A percentile compares a stretch with the other conserved stretches of the same genome.
Evolutionary conservation across 2,113 vertebrate genomes (phyloP).

Genomic region (Etia nguti): DNA sequence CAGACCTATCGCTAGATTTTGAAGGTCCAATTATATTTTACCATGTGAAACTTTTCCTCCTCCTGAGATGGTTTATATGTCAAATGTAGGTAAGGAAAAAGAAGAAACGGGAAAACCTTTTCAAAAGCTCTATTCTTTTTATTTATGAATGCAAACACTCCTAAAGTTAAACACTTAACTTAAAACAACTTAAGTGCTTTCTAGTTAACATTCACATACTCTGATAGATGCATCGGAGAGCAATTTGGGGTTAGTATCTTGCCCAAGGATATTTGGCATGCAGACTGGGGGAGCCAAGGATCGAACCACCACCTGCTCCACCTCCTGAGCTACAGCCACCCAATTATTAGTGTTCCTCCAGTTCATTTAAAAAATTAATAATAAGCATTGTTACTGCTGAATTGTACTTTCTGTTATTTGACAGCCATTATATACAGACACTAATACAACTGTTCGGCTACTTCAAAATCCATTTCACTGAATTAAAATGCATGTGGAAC

Average conservation of each 20-base stretch:
- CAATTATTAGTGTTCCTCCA: not conserved
- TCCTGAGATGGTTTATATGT: not conserved
- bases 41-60: not conserved
- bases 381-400: not conserved
- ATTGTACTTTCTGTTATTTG: not conserved
- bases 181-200: not conserved
- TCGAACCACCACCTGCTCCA: not conserved
- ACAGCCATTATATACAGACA: accelerated
- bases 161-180: not conserved
- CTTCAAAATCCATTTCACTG: not conserved
- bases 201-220: not conserved
- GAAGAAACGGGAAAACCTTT: not conserved
- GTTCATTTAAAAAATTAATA: not conserved
- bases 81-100: not conserved
- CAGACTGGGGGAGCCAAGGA: not conserved
- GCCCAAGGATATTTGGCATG: not conserved
- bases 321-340: not conserved
- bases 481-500: not conserved
- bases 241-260: not conserved
- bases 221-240: not conserved
- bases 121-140: not conserved
- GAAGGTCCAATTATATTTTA: not conserved
- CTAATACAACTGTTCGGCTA: not conserved
- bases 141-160: not conserved
- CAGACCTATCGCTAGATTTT: not conserved